Evolutionary conservation across 2,113 vertebrate genomes (phyloP), one percentile per base, ranked within the genome.

Genomic region (Ceuthmochares aereus): DNA sequence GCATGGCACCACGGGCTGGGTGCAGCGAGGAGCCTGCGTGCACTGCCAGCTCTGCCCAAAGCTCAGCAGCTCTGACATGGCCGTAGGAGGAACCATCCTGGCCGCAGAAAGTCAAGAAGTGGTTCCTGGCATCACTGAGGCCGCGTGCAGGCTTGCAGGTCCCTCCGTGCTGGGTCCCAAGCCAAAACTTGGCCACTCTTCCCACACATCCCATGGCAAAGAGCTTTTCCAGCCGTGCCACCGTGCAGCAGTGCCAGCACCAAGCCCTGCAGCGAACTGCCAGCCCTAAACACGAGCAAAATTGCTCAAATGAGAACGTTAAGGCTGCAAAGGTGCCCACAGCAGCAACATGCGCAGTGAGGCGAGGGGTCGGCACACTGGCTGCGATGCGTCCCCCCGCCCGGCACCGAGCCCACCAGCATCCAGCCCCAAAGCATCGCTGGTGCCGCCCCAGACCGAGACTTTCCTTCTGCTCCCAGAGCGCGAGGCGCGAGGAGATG

Each of bases 391-490:
- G 1, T 23, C 4, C 10, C 27, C 87, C 43, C 64, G 5, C 58
- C 78, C 11, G 1, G 70, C 51, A 37, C 74, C 0, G 15, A 77
- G 40, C 67, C 72, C 26, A 3, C 0, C 1, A 91, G 70, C 77
- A 34, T 25, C 90, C 70, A 70, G 67, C 59, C 78, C 86, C 30
- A 0, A 18, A 58, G 8, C 79, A 14, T 15, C 21, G 1, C 27
- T 6, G 3, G 66, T 4, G 76, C 70, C 86, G 42, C 34, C 77
- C 88, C 2, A 1, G 82, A 93, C 11, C 2, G 3, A 89, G 93
- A 99, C 99, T 98, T 99, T 96, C 99, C 99, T 99, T 99, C 97
- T 99, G 98, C 93, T 99, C 99, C 99, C 99, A 99, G 72, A 99
- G 98, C 62, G 99, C 99, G 27, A 99, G 98, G 85, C 99, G 99